A percentile compares a stretch with the other conserved stretches of the same genome.
Conservation (phyloP, 2,113 vertebrate species). For the Leucoraja erinaceus region DNA sequence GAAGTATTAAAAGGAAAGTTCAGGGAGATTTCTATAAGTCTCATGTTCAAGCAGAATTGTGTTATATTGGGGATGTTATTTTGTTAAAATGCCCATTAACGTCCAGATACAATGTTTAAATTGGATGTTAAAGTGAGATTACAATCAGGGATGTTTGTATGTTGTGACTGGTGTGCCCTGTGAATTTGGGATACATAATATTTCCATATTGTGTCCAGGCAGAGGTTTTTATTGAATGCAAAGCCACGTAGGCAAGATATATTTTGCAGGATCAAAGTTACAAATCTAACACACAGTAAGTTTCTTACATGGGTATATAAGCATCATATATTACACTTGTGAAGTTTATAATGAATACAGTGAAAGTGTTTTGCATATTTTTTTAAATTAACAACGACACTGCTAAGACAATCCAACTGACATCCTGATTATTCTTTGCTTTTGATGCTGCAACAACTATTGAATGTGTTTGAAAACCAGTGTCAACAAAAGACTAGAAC, state of each 20-base stretch:
- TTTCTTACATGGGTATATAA: neutral
- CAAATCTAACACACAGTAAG: neutral
- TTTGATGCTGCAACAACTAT: neutral
- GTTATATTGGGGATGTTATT: neutral
- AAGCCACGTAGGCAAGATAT: neutral
- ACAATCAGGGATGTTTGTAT: neutral
- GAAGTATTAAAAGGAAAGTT: neutral
- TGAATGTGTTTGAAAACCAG: neutral
- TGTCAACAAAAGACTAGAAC: neutral
- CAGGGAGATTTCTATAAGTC: neutral
- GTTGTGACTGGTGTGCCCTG: no score
- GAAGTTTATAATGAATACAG: neutral
- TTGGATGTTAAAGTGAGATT: neutral
- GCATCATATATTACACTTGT: neutral
- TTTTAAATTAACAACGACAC: neutral
- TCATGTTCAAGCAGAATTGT: neutral
- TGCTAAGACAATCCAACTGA: neutral
- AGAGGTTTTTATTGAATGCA: neutral
- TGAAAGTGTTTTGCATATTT: neutral
- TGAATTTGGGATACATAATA: neutral
- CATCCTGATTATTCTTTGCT: neutral
- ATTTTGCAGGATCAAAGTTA: neutral
- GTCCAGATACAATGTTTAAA: neutral
- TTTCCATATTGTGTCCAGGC: neutral
- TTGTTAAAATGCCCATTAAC: no score